Evolutionary conservation across 2,888 invertebrate species (phyloP), one percentile per base, ranked within the genome.

Genomic region (Lasioglossum morio): DNA sequence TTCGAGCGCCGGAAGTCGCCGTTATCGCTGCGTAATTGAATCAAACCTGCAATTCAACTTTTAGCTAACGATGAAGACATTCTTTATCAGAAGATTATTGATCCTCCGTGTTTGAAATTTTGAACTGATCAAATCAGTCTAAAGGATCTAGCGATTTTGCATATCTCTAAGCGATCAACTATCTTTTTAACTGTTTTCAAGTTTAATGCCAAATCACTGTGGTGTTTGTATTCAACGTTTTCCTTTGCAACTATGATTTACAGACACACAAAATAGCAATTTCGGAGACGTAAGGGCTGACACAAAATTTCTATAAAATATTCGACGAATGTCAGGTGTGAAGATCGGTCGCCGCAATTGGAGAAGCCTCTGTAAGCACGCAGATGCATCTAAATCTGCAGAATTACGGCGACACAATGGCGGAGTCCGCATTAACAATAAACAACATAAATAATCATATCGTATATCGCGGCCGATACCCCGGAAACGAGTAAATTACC

Each of bases 401-500:
- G 27, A 37, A 37, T 34, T 53, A n/a, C n/a, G 30, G 19, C 46
- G 30, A 70, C 46, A 40, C 34, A 30, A 40, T n/a, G 37, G 40
- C 60, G 37, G 37, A 30, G 46, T 14, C 8, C 23, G 16, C 77
- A 10, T 81, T 73, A 79, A 4, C 23, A 19, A n/a, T 23, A 30
- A 30, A 23, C 43, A 40, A 30, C n/a, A 46, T 46, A 72, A 72
- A 72, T 46, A 72, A 72, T 30, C 72, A 46, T 46, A 46, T 46
- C 46, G 37, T 72, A 72, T 72, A 72, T 72, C 30, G 8, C 43
- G 34, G 30, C 23, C 48, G 34, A 57, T 57, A 74, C 34, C 57
- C 74, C 74, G 34, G 37, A 57, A 57, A 74, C 74, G 46, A 53
- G 46, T 37, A 60, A 60, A 75, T 60, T 75, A 75, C 53, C 57